Base-by-base conservation (phyloP, 2,888 invertebrate species). In the Blastobasis lacticolella region DNA sequence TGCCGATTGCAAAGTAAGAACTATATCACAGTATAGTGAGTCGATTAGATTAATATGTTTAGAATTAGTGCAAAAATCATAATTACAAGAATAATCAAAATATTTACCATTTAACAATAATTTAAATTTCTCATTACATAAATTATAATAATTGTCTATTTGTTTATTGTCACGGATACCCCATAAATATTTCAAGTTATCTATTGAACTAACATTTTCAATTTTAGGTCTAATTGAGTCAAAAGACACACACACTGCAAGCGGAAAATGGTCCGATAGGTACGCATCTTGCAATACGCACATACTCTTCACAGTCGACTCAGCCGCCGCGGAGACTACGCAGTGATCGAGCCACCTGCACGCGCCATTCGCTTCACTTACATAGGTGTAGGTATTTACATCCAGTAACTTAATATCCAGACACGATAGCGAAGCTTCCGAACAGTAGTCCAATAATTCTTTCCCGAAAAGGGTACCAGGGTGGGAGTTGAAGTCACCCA, bases 401-500 rank as follows among this genome's bases (percentile, higher is more conserved):
- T 41, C 40, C 5, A 46, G 37, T 4, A 23, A 5, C 10, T 48
- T 41, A n/a, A 48, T 1, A 9, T 48, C 48, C 10, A 23, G 10
- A 10, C 48, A 48, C 6, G 9, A 8, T 37, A 23, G 36, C 6
- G 10, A 37, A n/a, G 37, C 37, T 10, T 49, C 43, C 6, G 23
- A n/a, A 49, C 45, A 49, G 23, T 38, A 43, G n/a, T 38, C 45
- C 37, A 38, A 5, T 9, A 49, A 38, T 38, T 49, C 49, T 9
- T 49, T 49, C 9, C 49, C 45, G 7, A 43, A 49, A 38, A 38
- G n/a, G n/a, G 49, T 44, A 37, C 49, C 44, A 5, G 49, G 49
- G 41, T 48, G 42, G 6, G 48, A 38, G 42, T 49, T 45, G 37
- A 45, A 48, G 37, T 48, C 48, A 23, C 51, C 51, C 40, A 48